A percentile compares a stretch with the other conserved stretches of the same genome.
These are phyloP conservation scores for Anguilla pacifica DNA, from an alignment of 2,797 vertebrate species.

Conservation along the genomic window DNA sequence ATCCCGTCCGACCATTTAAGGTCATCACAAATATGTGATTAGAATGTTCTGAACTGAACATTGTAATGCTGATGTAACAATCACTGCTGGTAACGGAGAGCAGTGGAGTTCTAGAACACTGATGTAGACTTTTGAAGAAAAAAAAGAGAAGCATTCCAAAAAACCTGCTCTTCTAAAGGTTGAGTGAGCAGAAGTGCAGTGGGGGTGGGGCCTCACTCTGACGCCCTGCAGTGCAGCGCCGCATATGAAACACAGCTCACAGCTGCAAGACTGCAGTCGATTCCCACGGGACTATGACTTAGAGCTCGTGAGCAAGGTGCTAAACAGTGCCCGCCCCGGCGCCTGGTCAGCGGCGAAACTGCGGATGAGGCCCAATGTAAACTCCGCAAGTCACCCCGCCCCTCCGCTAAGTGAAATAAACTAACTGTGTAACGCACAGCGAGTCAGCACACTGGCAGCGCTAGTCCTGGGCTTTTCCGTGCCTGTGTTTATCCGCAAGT, in stretches of 20 bases:
- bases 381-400: background rate
- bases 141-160: too few species aligned
- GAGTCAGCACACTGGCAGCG: too few species aligned
- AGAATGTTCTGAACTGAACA: too few species aligned
- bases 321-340: background rate
- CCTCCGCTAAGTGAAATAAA: background rate
- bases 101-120: too few species aligned
- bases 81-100: too few species aligned
- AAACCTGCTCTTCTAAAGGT: too few species aligned
- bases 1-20: too few species aligned
- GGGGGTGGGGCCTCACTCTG: too few species aligned
- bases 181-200: too few species aligned
- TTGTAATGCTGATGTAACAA: too few species aligned
- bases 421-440: background rate
- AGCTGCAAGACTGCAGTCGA: background rate
- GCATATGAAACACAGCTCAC: background rate
- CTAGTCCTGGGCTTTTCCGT: background rate
- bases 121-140: too few species aligned
- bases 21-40: too few species aligned
- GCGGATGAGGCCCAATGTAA: background rate
- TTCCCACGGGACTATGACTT: background rate
- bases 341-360: background rate
- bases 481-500: background rate
- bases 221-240: background rate
- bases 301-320: background rate